Evolutionary conservation across 2,797 vertebrate species (phyloP).

Genomic region (Schizopygopsis malacanthus): DNA sequence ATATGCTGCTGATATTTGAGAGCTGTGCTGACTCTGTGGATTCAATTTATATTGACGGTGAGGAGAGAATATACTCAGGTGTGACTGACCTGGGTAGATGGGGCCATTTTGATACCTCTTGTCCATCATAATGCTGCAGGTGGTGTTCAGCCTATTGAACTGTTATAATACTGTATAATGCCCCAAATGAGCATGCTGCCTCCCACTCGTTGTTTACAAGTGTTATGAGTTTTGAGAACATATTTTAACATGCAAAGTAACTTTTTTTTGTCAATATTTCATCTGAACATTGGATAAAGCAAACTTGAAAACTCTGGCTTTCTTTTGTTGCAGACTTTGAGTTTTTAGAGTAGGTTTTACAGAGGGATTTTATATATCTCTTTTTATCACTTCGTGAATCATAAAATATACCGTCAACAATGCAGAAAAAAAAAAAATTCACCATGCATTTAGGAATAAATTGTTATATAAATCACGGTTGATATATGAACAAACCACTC

Average conservation of each 20-base stretch:
- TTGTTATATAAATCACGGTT: background rate
- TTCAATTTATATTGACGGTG: constrained; percentile 21
- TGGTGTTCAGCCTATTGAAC: background rate
- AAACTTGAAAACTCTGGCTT: background rate
- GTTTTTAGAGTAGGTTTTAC: background rate
- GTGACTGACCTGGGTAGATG: background rate
- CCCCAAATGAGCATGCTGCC: background rate
- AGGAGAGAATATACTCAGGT: constrained; percentile 9
- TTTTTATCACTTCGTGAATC: background rate
- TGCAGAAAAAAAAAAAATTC: background rate
- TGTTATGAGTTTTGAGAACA: background rate
- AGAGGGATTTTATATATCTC: background rate
- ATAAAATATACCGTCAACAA: background rate
- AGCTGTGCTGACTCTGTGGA: constrained; percentile 5
- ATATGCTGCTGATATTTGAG: constrained; percentile 34
- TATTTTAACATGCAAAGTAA: background rate
- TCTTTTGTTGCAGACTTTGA: background rate
- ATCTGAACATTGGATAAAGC: background rate
- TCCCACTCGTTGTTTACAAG: background rate
- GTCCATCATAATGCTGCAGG: constrained; percentile 2
- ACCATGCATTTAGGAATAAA: background rate
- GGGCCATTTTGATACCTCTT: background rate
- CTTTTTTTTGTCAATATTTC: background rate
- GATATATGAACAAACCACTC: background rate
- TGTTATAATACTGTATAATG: background rate